phyloP scores from a whole-genome alignment of 2,113 vertebrate species.

The Anas platyrhynchos region DNA sequence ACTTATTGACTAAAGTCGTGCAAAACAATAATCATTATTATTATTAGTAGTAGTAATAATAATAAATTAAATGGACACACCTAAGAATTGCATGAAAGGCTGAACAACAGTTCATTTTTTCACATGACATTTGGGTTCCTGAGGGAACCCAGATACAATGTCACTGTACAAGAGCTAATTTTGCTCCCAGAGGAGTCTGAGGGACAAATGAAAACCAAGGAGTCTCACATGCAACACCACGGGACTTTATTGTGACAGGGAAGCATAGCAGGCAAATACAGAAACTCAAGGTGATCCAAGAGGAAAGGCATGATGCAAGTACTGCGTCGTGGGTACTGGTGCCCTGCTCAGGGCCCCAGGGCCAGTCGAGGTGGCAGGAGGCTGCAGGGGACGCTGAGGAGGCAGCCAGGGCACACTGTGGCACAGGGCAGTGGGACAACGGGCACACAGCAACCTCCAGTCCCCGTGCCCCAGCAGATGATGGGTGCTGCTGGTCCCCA shows the following conservation, averaged over 20 bases:
- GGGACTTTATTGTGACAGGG: not conserved
- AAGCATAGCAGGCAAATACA: not conserved
- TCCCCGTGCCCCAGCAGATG: not conserved
- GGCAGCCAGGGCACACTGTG: accelerated
- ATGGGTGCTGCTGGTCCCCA: not conserved
- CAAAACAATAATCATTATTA: not conserved
- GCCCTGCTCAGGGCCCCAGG: accelerated
- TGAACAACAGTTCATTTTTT: not conserved
- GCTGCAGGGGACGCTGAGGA: not conserved
- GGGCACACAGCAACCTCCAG: not conserved
- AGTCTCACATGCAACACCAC: not conserved
- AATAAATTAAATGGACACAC: too few species aligned
- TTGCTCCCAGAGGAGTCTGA: not conserved
- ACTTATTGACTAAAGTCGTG: not conserved
- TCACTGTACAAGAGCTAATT: too few species aligned
- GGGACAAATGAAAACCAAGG: not conserved
- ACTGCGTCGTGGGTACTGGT: accelerated
- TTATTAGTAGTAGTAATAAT: too few species aligned
- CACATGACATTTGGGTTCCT: not conserved
- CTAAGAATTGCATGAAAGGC: not conserved
- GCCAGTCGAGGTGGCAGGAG: not conserved
- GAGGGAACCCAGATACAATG: not conserved
- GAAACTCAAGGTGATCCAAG: not conserved
- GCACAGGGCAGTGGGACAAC: not conserved
- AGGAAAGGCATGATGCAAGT: accelerated